Evolutionary conservation across 92 coral and sea anemone genomes (phyloP), one percentile per base, ranked within the genome.

Genomic region (Actinostola sp.): DNA sequence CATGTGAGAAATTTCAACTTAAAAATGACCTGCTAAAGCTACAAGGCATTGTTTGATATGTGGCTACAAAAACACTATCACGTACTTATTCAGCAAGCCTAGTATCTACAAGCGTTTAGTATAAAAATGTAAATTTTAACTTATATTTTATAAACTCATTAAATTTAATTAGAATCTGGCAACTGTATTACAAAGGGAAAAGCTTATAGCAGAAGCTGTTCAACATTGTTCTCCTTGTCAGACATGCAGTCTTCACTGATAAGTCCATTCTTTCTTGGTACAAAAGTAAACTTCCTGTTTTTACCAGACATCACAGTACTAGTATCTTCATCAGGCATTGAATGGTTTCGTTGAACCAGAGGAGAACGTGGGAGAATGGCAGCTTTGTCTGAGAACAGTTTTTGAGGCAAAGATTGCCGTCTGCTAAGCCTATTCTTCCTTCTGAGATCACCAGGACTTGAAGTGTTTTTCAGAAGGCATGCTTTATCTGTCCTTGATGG

Each of bases 351-450:
- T 66, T 85, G 92, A 25, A 92, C 89, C 28, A 94, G 78, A 6
- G 98, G 98, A 14, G 98, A 94, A 24, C 95, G 86, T 1, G 97
- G 90, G 23, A 70, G 54, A 1, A 88, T 86, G 14, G 80, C 84
- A 34, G 78, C 89, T 9, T 79, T 80, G 63, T 91, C 97, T 16
- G 92, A 73, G 70, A 91, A 91, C 39, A 91, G 76, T 62, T 91
- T 87, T 66, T 91, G 97, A 51, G 89, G 97, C 50, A 91, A 80
- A 4, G 97, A 87, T 21, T 87, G 88, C 20, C 92, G 85, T 27
- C 92, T 82, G 27, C 82, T 50, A 21, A 57, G 44, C 35, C 92
- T 67, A 23, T 80, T 80, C 75, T 58, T 79, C 28, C 92, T 71
- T 54, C 73, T 87, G 58, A 80, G 71, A 64, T 87, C 97, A 21